A percentile compares a stretch with the other conserved stretches of the same genome.
phyloP scores from a whole-genome alignment of 2,113 vertebrate genomes.

The Addax nasomaculatus region DNA sequence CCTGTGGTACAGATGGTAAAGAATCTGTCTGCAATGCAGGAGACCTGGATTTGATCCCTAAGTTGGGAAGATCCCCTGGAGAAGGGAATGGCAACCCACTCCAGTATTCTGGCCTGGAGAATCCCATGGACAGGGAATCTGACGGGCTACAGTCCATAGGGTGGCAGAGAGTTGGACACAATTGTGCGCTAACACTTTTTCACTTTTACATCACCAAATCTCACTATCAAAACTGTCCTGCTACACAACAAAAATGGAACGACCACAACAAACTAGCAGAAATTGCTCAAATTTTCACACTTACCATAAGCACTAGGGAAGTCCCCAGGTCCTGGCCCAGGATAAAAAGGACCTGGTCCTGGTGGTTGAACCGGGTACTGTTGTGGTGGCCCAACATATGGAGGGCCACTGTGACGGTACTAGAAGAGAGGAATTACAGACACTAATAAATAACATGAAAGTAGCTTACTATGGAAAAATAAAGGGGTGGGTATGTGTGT shows the following conservation, averaged over 20 bases:
- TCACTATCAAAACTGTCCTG: neutral
- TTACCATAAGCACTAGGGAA: constrained; percentile 94
- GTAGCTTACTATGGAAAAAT: neutral
- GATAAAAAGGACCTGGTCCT: constrained; percentile 93
- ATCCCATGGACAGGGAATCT: neutral
- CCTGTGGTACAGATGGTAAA: neutral
- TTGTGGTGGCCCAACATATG: constrained; percentile 93
- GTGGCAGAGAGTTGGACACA: neutral
- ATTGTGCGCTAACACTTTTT: neutral
- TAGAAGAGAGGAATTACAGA: constrained; percentile 65
- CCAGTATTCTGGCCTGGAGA: neutral
- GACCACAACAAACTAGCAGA: neutral
- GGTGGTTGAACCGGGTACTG: constrained; percentile 96
- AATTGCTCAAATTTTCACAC: constrained; percentile 41
- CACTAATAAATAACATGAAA: neutral
- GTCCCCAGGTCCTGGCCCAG: constrained; percentile 95
- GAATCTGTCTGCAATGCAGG: neutral
- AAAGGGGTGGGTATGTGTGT: neutral
- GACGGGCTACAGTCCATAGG: neutral
- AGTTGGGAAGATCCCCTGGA: neutral
- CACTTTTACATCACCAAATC: neutral
- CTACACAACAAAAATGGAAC: constrained; percentile 7
- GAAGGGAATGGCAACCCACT: neutral
- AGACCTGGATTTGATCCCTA: neutral
- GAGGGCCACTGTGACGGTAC: constrained; percentile 93